Percentiles rank a stretch among this genome's conserved stretches.
Evolutionary conservation across 2,113 vertebrate genomes (phyloP).

Genomic region (Sapajus apella): DNA sequence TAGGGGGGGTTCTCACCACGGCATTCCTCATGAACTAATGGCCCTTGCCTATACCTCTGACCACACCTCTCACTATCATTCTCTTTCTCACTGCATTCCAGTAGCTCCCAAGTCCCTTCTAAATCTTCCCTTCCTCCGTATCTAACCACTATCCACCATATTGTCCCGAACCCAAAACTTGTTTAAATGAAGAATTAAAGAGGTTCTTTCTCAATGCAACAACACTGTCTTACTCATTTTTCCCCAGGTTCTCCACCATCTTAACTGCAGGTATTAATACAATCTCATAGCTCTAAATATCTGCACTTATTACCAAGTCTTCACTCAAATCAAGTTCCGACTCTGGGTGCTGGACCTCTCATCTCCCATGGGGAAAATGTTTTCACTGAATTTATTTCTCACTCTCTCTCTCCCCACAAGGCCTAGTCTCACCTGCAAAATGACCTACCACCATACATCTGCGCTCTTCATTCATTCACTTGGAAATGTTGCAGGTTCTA

Average conservation of each 20-base stretch:
- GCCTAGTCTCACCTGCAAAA: neutral
- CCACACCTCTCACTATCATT: neutral
- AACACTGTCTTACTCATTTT: neutral
- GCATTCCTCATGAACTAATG: neutral
- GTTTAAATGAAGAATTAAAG: neutral
- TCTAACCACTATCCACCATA: neutral
- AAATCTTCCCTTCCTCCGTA: neutral
- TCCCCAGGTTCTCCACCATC: neutral
- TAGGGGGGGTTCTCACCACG: too few species aligned
- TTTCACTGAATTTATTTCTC: neutral
- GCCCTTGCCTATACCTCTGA: neutral
- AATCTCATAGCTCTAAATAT: neutral
- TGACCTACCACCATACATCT: accelerated
- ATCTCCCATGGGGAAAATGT: neutral
- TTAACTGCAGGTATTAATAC: neutral
- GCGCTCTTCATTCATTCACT: neutral
- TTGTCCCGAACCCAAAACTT: too few species aligned
- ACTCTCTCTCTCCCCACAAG: neutral
- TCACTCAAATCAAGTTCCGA: neutral
- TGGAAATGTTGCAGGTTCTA: neutral
- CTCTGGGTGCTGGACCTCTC: too few species aligned
- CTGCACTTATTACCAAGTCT: neutral
- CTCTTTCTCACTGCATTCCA: neutral
- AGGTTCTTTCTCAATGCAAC: neutral
- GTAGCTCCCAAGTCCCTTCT: neutral